These are phyloP conservation scores for Smittia sp. DNA, from an alignment of 2,888 invertebrate species.

Conservation along the genomic window DNA sequence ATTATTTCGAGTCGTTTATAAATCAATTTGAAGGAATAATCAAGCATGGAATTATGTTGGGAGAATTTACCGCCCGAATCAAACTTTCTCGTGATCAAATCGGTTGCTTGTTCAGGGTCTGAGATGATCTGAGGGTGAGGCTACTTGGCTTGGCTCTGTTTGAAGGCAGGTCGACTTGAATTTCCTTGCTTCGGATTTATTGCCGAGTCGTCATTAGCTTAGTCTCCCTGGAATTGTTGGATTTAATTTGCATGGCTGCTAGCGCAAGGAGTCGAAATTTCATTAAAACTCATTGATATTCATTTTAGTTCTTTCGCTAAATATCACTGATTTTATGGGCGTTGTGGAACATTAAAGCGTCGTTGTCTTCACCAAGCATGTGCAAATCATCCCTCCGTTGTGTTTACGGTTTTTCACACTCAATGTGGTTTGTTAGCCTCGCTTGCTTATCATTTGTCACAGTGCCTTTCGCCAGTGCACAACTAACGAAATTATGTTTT, in stretches of 20 bases:
- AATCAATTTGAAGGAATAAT: conserved; percentile 19
- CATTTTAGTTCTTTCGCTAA: conserved; percentile 35
- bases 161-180: too few relatives aligned
- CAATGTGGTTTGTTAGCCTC: neutral
- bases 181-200: too few relatives aligned
- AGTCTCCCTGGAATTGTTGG: too few relatives aligned
- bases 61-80: too few relatives aligned
- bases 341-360: conserved; percentile 29
- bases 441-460: conserved; percentile 27
- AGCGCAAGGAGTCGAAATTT: conserved; percentile 5
- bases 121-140: too few relatives aligned
- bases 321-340: conserved; percentile 43
- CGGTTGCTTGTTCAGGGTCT: too few relatives aligned
- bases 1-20: conserved; percentile 30
- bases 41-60: neutral
- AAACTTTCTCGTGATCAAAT: too few relatives aligned
- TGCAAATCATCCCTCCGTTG: conserved; percentile 34
- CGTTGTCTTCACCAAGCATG: conserved; percentile 7
- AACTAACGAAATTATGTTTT: conserved; percentile 19
- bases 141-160: too few relatives aligned
- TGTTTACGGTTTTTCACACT: conserved; percentile 28
- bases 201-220: too few relatives aligned
- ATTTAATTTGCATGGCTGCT: neutral
- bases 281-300: conserved; percentile 37
- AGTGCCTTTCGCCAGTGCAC: conserved; percentile 14